phyloP scores from a whole-genome alignment of 2,797 vertebrate species.

The Taeniopygia guttata region DNA sequence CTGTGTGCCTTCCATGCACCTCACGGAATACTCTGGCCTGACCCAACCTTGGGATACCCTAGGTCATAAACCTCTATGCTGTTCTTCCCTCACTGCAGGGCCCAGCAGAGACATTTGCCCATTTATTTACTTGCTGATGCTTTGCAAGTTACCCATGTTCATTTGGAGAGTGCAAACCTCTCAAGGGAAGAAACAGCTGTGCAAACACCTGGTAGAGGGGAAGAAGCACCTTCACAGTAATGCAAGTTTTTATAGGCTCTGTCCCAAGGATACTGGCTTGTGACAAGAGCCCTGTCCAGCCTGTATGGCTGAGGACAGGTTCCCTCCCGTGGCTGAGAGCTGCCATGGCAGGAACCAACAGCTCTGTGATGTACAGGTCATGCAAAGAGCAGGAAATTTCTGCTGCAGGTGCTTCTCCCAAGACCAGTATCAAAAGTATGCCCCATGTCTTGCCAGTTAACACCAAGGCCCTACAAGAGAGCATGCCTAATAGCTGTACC shows the following conservation, averaged over 20 bases:
- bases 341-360: constrained; percentile 3
- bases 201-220: not conserved
- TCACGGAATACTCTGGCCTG: not conserved
- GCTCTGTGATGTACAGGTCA: fast-evolving
- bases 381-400: fast-evolving
- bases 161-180: not conserved
- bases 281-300: not conserved
- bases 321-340: constrained; percentile 30
- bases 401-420: not conserved
- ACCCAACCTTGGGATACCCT: not conserved
- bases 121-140: not conserved
- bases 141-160: not conserved
- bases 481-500: not conserved
- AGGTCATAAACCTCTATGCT: fast-evolving
- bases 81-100: not conserved
- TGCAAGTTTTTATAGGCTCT: not conserved
- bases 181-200: not conserved
- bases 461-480: not conserved
- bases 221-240: not conserved
- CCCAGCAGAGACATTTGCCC: not conserved
- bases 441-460: not conserved
- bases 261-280: not conserved
- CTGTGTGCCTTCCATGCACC: fast-evolving
- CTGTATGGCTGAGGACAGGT: not conserved
- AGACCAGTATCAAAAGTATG: fast-evolving